Conservation (phyloP, 1,140 invertebrate genomes). For the Ridgeia piscesae region DNA sequence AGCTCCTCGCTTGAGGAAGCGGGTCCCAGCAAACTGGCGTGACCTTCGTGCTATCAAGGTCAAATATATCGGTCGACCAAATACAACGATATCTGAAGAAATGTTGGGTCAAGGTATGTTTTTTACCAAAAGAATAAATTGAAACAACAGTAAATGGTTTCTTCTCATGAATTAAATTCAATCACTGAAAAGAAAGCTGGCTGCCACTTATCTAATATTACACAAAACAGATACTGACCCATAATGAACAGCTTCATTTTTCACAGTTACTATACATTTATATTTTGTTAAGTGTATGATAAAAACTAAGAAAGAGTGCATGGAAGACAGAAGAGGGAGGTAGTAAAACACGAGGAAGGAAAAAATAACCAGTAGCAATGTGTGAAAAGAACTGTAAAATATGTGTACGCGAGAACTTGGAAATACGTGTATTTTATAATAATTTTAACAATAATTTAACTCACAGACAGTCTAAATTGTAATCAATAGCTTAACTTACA, state of each 20-base stretch:
- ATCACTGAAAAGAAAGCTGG: background rate
- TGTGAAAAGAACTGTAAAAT: no score
- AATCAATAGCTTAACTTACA: no score
- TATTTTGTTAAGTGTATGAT: no score
- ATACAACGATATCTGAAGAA: constrained; percentile 79
- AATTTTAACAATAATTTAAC: no score
- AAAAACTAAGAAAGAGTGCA: no score
- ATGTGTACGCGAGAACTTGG: no score
- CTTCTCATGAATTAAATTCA: background rate
- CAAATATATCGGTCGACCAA: constrained; percentile 85
- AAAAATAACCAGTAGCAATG: no score
- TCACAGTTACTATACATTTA: no score
- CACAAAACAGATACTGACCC: background rate
- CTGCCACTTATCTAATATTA: background rate
- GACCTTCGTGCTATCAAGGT: constrained; percentile 89
- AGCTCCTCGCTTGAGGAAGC: constrained; percentile 93
- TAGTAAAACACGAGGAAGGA: no score
- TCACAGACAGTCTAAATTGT: no score
- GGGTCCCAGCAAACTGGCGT: constrained; percentile 89
- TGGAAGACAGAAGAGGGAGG: no score
- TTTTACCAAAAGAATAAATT: background rate
- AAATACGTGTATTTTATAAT: no score
- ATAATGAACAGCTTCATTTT: background rate
- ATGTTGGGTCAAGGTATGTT: background rate
- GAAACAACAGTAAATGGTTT: background rate